These are phyloP conservation scores for Graptemys geographica DNA, from an alignment of 2,797 vertebrate species.

Conservation along the genomic window DNA sequence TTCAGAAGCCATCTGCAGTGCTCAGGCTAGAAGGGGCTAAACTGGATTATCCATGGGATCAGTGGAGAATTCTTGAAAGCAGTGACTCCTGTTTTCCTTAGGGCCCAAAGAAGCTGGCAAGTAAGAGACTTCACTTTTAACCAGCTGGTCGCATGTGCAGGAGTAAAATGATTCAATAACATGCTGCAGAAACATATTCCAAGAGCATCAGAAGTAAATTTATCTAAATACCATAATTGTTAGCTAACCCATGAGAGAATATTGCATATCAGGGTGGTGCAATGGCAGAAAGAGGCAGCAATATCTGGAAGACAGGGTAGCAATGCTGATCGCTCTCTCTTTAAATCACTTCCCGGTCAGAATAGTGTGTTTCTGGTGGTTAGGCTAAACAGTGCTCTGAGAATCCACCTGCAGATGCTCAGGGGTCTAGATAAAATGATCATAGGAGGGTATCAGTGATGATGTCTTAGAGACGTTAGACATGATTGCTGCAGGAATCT, in stretches of 20 bases:
- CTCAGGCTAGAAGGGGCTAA: fast-evolving
- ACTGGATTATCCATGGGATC: neutral
- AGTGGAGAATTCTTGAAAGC: neutral
- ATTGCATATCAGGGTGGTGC: neutral
- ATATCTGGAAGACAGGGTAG: neutral
- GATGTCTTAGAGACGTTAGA: neutral
- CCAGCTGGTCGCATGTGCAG: neutral
- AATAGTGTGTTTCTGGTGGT: neutral
- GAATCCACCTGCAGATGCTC: neutral
- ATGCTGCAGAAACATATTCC: neutral
- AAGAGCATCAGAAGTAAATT: neutral
- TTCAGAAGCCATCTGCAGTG: neutral
- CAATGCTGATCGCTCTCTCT: neutral
- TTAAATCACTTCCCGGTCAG: neutral
- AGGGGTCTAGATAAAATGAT: neutral
- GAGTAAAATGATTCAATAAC: neutral
- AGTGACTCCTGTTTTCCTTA: neutral
- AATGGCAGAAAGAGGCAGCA: neutral
- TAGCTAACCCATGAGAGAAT: neutral
- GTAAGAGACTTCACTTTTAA: neutral
- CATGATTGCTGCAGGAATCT: neutral
- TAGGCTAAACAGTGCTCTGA: neutral
- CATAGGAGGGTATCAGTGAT: neutral
- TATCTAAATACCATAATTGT: neutral
- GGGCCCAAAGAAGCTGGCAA: neutral